Base-by-base conservation (phyloP, 2,113 vertebrate genomes). In the Entelurus aequoreus region DNA sequence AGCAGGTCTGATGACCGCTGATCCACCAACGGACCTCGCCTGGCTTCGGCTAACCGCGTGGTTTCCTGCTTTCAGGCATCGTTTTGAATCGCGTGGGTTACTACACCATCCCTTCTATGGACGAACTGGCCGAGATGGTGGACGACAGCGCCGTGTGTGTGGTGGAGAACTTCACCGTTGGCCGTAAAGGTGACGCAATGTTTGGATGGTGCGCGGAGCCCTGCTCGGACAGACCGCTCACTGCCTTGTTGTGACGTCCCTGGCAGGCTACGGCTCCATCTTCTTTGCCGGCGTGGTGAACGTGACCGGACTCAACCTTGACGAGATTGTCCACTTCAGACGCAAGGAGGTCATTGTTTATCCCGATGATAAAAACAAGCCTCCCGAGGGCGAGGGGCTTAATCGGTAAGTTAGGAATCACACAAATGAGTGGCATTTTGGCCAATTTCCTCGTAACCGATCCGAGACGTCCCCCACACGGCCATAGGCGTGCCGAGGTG, bases 331-430 rank as follows among this genome's bases (percentile, higher is more conserved):
- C 2, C 94, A 98, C 69, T 94, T 99, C 79, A 90, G 96, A 49
- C 90, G 94, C 15, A 98, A 98, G 84, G 96, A 99, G 76, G 94
- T 99, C 16, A 96, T 97, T 1, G 92, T 99, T 12, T 99, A 99
- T 72, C 91, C 94, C 0, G 94, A 98, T 0, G 97, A 99, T 36
- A 92, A 93, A 1, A 89, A 81, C 1, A 98, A 98, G 40, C 95
- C 97, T 0, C 79, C 85, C 0, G 62, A 93, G 57, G 95, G 94
- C 46, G 93, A 96, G 82, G 95, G 94, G 0, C 86, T 99, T 5
- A 99, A 99, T 61, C 93, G 95, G 97, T 95, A 60, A 80, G 72
- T 0, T 8, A 7, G 4, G 3, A 12, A 2, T 40, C 11, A 46
- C 42, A 10, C 4, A 10, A 44, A 44, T 44, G 42, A 5, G 37